Percentiles rank a stretch among this genome's conserved stretches.
Conservation (phyloP, 2,113 vertebrate species). For the Xerus inauris region DNA sequence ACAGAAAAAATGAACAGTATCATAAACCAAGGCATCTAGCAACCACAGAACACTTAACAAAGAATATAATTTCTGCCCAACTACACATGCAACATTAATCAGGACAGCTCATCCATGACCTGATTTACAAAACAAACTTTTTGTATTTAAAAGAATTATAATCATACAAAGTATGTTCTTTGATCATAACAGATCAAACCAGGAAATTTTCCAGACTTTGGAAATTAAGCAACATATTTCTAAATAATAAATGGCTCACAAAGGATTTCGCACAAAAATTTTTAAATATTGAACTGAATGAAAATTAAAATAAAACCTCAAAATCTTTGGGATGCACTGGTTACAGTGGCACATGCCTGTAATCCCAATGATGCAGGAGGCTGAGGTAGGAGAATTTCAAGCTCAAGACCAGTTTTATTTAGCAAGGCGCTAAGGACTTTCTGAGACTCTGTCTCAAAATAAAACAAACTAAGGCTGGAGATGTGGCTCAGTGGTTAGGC, state of each 20-base stretch:
- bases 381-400: too few relatives aligned
- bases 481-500: too few relatives aligned
- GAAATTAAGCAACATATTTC: not conserved
- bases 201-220: not conserved
- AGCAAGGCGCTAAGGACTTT: too few relatives aligned
- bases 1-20: not conserved
- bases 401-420: too few relatives aligned
- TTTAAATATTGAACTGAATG: not conserved
- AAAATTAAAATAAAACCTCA: conserved; percentile 14
- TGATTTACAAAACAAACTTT: not conserved
- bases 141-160: not conserved
- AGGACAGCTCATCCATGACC: not conserved
- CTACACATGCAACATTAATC: not conserved
- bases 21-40: not conserved
- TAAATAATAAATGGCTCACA: conserved; percentile 5
- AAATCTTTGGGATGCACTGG: not conserved
- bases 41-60: not conserved
- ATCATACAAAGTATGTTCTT: not conserved
- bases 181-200: not conserved
- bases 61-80: conserved; percentile 41
- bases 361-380: too few relatives aligned
- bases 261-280: not conserved
- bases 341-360: too few relatives aligned
- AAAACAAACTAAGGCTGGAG: too few relatives aligned
- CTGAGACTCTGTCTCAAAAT: too few relatives aligned